Conservation (phyloP, 2,113 vertebrate genomes). For the Neomonachus schauinslandi region DNA sequence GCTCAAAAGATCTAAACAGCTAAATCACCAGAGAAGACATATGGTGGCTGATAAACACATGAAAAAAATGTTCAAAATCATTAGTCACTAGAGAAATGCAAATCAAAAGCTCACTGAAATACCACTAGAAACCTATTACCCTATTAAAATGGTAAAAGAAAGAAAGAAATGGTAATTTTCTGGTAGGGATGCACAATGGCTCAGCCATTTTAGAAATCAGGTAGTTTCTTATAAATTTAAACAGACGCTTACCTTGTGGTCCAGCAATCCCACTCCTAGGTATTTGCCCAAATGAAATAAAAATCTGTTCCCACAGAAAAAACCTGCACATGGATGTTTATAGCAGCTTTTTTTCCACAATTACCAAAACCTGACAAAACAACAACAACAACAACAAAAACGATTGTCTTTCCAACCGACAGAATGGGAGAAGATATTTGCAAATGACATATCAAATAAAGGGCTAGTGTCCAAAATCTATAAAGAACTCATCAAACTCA, state of each 20-base stretch:
- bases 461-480: too few species aligned
- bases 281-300: neutral
- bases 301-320: neutral
- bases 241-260: neutral
- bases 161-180: neutral
- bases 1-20: neutral
- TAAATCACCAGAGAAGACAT: neutral
- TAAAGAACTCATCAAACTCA: too few species aligned
- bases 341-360: neutral
- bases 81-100: neutral
- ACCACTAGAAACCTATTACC: neutral
- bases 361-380: neutral
- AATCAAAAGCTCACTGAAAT: neutral
- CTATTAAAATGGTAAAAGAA: neutral
- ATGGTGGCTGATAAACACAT: neutral
- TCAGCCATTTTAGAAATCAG: neutral
- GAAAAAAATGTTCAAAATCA: neutral
- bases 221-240: neutral
- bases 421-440: too few species aligned
- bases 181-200: neutral
- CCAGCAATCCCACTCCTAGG: neutral
- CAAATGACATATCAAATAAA: too few species aligned
- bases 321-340: neutral
- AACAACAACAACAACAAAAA: neutral
- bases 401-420: neutral